Percentiles rank a stretch among this genome's conserved stretches.
These are phyloP conservation scores for Brachyopa scutellaris DNA, from an alignment of 2,888 invertebrate genomes.

Conservation along the genomic window DNA sequence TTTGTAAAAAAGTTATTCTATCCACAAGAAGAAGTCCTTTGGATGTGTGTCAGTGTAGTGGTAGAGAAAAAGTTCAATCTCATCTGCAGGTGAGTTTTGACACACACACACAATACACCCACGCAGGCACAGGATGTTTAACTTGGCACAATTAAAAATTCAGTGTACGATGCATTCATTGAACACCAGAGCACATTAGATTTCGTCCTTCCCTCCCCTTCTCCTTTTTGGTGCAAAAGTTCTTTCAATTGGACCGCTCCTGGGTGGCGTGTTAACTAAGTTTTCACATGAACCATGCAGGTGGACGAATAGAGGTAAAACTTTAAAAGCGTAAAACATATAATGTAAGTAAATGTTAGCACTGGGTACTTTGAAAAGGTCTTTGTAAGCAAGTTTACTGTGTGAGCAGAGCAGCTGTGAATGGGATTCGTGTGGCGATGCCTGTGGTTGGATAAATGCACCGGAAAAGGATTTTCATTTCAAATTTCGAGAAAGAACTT, in stretches of 20 bases:
- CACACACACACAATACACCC: conserved; percentile 1
- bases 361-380: conserved; percentile 22
- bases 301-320: too few species aligned
- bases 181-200: conserved; percentile 9
- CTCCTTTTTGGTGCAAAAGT: too few species aligned
- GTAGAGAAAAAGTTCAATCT: conserved; percentile 22
- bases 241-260: neutral
- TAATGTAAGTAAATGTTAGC: conserved; percentile 11
- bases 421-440: neutral
- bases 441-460: neutral
- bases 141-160: conserved; percentile 52
- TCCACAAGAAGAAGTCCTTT: neutral
- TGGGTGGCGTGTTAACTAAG: conserved; percentile 23
- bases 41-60: too few species aligned
- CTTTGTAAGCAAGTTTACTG: neutral
- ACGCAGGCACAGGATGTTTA: conserved; percentile 1
- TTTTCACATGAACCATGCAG: conserved; percentile 1
- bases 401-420: neutral
- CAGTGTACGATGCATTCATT: conserved; percentile 25
- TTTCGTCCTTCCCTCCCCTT: too few species aligned
- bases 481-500: too few species aligned
- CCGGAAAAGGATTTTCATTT: neutral
- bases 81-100: conserved; percentile 14
- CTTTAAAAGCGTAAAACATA: too few species aligned
- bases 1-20: conserved; percentile 11